phyloP scores from a whole-genome alignment of 1,140 invertebrate species.

The Leucophenga varia region DNA sequence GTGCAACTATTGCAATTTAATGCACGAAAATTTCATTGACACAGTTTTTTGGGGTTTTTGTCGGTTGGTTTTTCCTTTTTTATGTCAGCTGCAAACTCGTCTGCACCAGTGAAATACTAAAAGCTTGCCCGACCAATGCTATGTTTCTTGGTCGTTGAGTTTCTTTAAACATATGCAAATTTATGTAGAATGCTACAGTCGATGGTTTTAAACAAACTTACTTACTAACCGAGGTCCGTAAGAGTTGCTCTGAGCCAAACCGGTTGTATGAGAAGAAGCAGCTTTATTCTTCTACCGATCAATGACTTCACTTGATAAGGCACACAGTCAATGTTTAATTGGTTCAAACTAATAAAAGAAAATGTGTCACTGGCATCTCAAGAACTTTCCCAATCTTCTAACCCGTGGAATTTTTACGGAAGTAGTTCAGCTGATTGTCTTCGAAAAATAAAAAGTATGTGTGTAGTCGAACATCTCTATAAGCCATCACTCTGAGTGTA shows the following conservation, averaged over 20 bases:
- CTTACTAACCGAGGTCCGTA: conserved; percentile 2
- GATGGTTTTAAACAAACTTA: conserved; percentile 10
- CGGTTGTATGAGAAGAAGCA: no score
- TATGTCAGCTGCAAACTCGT: conserved; percentile 18
- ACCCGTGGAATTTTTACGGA: no score
- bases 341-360: no score
- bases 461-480: no score
- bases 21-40: conserved; percentile 46
- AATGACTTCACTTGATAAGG: no score
- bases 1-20: conserved; percentile 33
- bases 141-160: conserved; percentile 8
- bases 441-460: no score
- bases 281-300: no score
- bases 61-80: conserved; percentile 1
- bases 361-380: no score
- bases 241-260: not conserved
- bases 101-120: conserved; percentile 17
- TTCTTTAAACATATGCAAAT: conserved; percentile 24
- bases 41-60: conserved; percentile 23
- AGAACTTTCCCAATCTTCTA: no score
- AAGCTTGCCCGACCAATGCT: conserved; percentile 9
- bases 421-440: no score
- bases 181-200: conserved; percentile 21
- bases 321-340: no score
- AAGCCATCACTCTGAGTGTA: no score